Evolutionary conservation across 1,140 invertebrate genomes (phyloP), one percentile per base, ranked within the genome.

Genomic region (Anastatus disparis): DNA sequence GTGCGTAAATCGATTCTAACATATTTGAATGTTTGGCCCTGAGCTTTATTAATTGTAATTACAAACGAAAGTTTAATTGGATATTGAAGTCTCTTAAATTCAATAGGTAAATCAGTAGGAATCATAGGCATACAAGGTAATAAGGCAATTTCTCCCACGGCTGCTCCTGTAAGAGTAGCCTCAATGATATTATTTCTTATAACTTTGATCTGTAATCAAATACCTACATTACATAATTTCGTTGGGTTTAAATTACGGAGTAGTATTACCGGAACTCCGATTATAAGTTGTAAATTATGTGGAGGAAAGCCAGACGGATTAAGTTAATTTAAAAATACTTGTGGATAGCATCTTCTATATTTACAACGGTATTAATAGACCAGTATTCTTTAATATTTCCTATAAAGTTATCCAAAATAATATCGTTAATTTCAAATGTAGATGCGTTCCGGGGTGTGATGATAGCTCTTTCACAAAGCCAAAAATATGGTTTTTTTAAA

Each of bases 201-300:
- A 50, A 83, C 80, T 79, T 82, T 82, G 63, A 86, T 77, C 22
- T 70, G 58, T 42, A 87, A 75, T 69, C 84, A 40, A 58, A 85
- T 87, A 6, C 80, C n/a, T n/a, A n/a, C 83, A 75, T 87, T 88
- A 69, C 84, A 87, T 56, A 87, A 77, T 69, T 73, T 73, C 68
- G 82, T 79, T 78, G 75, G 79, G 68, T 86, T 81, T 42, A 83
- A 75, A 77, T 87, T 87, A 73, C 82, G 78, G 9, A 82, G 63
- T 46, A 86, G 38, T 27, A 87, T 85, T 20, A 88, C 81, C 38
- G 77, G 78, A 10, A 75, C 74, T 48, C 83, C 81, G 71, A 84
- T 73, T 77, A 86, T 87, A 67, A 87, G 75, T 75, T 72, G 66
- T 56, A 83, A 69, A 77, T 76, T 78, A 64, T 86, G 79, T 59